A percentile compares a stretch with the other conserved stretches of the same genome.
These are phyloP conservation scores for Coelopa frigida DNA, from an alignment of 1,140 invertebrate species.

Conservation along the genomic window DNA sequence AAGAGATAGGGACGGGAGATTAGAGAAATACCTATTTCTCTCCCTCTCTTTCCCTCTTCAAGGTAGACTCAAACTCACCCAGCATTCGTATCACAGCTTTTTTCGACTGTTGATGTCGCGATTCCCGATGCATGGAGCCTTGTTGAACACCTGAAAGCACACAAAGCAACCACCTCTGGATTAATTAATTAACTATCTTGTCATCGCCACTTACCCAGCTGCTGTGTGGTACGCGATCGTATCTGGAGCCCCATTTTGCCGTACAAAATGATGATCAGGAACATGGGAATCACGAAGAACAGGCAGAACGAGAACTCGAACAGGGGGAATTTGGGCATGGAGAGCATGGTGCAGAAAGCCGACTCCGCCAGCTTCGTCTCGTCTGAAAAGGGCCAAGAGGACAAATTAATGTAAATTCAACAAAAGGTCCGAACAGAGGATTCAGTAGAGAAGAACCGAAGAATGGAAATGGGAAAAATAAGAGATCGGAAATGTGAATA, in stretches of 20 bases:
- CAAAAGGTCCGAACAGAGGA: too few relatives aligned
- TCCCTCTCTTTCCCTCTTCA: not conserved
- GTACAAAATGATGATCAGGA: conserved; percentile 70
- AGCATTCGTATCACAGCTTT: conserved; percentile 75
- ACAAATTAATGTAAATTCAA: not conserved
- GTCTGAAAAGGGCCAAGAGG: conserved; percentile 24
- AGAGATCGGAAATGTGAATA: too few relatives aligned
- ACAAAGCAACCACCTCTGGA: not conserved
- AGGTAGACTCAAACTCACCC: conserved; percentile 51
- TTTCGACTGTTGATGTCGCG: conserved; percentile 58
- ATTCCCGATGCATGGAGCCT: conserved; percentile 60
- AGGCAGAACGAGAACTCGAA: conserved; percentile 74
- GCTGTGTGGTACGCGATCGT: conserved; percentile 50
- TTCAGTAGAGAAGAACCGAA: too few relatives aligned
- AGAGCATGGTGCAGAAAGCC: conserved; percentile 68
- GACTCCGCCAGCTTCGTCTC: conserved; percentile 53
- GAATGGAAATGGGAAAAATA: too few relatives aligned
- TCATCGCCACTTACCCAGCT: conserved; percentile 32
- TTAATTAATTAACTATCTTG: not conserved
- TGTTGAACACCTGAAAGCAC: conserved; percentile 38
- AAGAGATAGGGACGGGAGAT: not conserved
- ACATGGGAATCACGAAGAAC: conserved; percentile 78
- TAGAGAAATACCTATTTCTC: not conserved
- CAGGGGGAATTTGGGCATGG: conserved; percentile 56
- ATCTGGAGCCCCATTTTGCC: conserved; percentile 67